phyloP scores from a whole-genome alignment of 2,888 invertebrate species.

The Coelinius sp. region DNA sequence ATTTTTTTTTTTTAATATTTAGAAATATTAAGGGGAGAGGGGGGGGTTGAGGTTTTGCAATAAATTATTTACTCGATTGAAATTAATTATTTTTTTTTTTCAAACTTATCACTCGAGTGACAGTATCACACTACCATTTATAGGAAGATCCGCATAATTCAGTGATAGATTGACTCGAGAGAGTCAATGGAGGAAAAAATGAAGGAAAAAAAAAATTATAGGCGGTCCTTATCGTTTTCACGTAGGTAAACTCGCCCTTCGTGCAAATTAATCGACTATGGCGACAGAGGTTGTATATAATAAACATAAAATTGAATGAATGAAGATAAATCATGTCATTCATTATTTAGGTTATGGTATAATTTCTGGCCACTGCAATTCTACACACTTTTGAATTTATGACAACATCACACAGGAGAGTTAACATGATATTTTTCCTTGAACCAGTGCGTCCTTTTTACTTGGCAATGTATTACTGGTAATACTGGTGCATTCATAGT shows the following conservation, averaged over 20 bases:
- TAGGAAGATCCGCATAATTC: conserved; percentile 29
- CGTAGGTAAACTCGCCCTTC: conserved; percentile 41
- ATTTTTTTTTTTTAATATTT: too few species aligned
- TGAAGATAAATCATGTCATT: conserved; percentile 5
- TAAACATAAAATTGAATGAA: conserved; percentile 10
- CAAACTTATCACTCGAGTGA: background rate
- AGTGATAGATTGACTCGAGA: conserved; percentile 16
- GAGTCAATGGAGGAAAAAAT: background rate
- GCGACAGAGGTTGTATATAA: background rate
- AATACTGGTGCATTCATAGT: conserved; percentile 33
- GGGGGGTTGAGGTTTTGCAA: conserved; percentile 1
- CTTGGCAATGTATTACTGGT: background rate
- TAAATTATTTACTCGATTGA: background rate
- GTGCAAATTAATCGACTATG: conserved; percentile 26
- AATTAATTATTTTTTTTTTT: background rate
- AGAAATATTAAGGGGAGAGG: too few species aligned
- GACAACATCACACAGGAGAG: conserved; percentile 19
- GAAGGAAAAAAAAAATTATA: conserved; percentile 12
- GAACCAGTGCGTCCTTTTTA: conserved; percentile 21
- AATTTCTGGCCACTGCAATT: conserved; percentile 17
- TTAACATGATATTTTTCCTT: conserved; percentile 26
- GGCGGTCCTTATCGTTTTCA: conserved; percentile 36
- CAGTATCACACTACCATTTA: conserved; percentile 27
- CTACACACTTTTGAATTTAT: conserved; percentile 34
- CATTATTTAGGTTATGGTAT: conserved; percentile 38